These are phyloP conservation scores for Cyphomyrus discorhynchus DNA, from an alignment of 2,113 vertebrate genomes.

Conservation along the genomic window DNA sequence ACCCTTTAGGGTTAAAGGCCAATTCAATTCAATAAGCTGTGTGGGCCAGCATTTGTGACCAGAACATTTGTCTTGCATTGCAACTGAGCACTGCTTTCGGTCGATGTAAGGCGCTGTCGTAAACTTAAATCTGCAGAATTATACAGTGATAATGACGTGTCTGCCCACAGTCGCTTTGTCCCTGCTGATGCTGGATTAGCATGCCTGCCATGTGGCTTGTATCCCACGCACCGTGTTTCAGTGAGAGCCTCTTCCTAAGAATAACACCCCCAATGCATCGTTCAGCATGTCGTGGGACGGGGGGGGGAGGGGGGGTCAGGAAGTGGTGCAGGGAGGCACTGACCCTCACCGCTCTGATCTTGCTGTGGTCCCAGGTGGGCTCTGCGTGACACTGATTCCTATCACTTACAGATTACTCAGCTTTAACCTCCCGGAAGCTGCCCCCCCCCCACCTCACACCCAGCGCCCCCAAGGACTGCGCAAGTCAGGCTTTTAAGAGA, in stretches of 20 bases:
- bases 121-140: neutral
- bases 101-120: neutral
- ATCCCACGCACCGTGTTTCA: neutral
- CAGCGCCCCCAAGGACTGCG: neutral
- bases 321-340: slow-evolving; percentile 13
- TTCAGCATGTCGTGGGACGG: neutral
- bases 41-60: neutral
- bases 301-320: neutral
- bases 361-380: slow-evolving; percentile 24
- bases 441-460: neutral
- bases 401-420: slow-evolving; percentile 40
- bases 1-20: slow-evolving; percentile 29
- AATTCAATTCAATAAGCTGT: neutral
- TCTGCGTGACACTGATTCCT: slow-evolving; percentile 33
- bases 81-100: neutral
- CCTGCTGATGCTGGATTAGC: neutral
- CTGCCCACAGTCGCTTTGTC: neutral
- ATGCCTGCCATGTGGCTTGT: neutral
- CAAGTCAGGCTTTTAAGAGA: slow-evolving; percentile 33
- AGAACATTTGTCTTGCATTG: neutral
- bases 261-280: neutral
- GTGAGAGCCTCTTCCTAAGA: neutral
- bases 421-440: slow-evolving; percentile 28
- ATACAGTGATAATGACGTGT: neutral
- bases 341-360: slow-evolving; percentile 20